A percentile compares a stretch with the other conserved stretches of the same genome.
phyloP scores from a whole-genome alignment of 2,888 invertebrate species.

The Cheilosia vernalis region DNA sequence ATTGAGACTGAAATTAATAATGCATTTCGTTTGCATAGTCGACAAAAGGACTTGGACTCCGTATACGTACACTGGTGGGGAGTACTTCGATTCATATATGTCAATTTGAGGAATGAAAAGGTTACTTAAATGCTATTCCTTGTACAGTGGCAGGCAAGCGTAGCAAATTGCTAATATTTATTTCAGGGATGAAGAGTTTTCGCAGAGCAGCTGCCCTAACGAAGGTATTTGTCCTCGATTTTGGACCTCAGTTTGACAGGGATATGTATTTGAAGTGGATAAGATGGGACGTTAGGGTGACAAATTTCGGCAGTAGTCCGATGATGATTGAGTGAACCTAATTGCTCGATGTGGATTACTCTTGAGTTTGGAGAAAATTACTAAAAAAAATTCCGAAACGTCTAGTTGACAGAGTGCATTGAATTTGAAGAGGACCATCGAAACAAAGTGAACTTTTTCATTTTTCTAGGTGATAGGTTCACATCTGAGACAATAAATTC shows the following conservation, averaged over 20 bases:
- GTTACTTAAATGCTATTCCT: slow-evolving; percentile 51
- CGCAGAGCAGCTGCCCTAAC: slow-evolving; percentile 18
- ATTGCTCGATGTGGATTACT: too few relatives aligned
- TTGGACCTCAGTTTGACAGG: slow-evolving; percentile 6
- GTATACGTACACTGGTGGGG: neutral
- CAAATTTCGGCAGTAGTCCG: neutral
- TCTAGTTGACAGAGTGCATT: too few relatives aligned
- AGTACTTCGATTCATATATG: slow-evolving; percentile 65
- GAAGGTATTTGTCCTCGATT: slow-evolving; percentile 34
- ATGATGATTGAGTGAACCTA: too few relatives aligned
- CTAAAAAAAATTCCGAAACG: too few relatives aligned
- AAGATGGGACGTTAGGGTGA: slow-evolving; percentile 3
- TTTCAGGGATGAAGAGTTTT: slow-evolving; percentile 45
- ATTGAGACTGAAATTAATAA: slow-evolving; percentile 74
- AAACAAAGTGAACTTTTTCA: too few relatives aligned
- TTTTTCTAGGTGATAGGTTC: too few relatives aligned
- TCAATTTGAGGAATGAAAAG: slow-evolving; percentile 67
- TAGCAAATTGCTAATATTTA: slow-evolving; percentile 71
- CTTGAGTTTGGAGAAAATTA: too few relatives aligned
- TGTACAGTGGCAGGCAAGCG: slow-evolving; percentile 28
- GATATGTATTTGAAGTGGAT: slow-evolving; percentile 6
- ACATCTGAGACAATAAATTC: too few relatives aligned
- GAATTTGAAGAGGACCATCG: too few relatives aligned
- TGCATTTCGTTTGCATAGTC: slow-evolving; percentile 71
- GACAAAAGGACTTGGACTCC: slow-evolving; percentile 46